A percentile compares a stretch with the other conserved stretches of the same genome.
Conservation (phyloP, 2,888 invertebrate genomes). For the Sarcophaga carnaria region DNA sequence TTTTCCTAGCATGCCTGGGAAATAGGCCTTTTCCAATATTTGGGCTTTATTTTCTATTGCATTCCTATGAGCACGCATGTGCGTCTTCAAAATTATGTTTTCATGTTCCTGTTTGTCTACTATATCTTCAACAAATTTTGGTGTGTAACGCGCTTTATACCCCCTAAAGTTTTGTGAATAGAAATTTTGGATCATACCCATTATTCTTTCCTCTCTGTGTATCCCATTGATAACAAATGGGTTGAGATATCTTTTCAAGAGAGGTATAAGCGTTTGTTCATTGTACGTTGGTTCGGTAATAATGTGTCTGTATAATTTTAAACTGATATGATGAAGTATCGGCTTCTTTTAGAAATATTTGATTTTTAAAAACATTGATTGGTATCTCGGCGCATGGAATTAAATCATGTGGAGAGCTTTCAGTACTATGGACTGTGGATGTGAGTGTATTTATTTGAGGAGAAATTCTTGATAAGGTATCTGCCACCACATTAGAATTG, state of each 20-base stretch:
- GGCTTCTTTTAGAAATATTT: neutral
- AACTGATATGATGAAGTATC: conserved; percentile 22
- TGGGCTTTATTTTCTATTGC: conserved; percentile 56
- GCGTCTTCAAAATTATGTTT: conserved; percentile 14
- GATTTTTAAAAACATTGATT: conserved; percentile 48
- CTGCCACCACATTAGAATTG: conserved; percentile 28
- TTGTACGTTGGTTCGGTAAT: conserved; percentile 31
- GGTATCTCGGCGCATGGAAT: conserved; percentile 33
- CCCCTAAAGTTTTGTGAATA: conserved; percentile 39
- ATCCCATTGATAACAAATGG: neutral
- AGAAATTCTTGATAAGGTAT: conserved; percentile 32
- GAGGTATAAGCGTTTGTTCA: conserved; percentile 33
- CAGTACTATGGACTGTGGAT: conserved; percentile 31
- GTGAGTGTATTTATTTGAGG: neutral
- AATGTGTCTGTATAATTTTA: conserved; percentile 31
- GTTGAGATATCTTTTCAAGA: neutral
- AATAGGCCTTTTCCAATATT: conserved; percentile 2
- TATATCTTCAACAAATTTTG: conserved; percentile 40
- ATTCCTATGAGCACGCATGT: conserved; percentile 45
- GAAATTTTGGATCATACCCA: conserved; percentile 48
- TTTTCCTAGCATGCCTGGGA: conserved; percentile 15
- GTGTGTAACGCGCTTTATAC: conserved; percentile 42
- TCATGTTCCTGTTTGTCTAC: conserved; percentile 27
- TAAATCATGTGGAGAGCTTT: conserved; percentile 38
- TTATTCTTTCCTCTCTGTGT: neutral